phyloP scores from a whole-genome alignment of 2,113 vertebrate genomes.

The Craseonycteris thonglongyai region DNA sequence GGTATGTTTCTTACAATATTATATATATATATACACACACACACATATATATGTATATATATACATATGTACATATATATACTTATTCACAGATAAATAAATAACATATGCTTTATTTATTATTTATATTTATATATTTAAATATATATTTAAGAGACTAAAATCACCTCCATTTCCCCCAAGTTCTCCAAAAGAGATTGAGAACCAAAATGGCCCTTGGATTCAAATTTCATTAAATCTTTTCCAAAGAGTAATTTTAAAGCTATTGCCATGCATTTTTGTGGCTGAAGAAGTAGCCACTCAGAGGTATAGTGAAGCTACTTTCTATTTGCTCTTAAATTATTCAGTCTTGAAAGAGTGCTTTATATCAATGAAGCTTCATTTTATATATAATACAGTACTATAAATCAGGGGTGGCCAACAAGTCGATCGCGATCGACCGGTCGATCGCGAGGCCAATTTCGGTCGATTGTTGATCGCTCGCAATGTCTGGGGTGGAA shows the following conservation, averaged over 20 bases:
- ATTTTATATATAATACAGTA: neutral
- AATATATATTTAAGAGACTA: neutral
- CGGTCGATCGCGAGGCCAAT: too few species aligned
- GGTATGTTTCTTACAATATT: neutral
- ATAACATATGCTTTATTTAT: neutral
- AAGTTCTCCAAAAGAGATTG: neutral
- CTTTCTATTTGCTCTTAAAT: neutral
- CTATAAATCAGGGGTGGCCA: too few species aligned
- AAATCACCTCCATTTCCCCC: neutral
- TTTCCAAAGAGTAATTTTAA: neutral
- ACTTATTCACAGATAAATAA: neutral
- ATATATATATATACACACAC: neutral
- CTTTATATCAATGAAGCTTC: neutral
- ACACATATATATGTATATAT: neutral
- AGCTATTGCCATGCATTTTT: neutral
- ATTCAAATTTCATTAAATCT: neutral
- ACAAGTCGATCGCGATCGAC: too few species aligned
- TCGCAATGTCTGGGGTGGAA: too few species aligned
- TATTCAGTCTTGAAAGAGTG: neutral
- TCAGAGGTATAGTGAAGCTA: neutral
- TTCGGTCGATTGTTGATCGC: too few species aligned
- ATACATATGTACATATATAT: neutral
- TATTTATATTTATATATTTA: neutral
- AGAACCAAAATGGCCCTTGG: neutral
- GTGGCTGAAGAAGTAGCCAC: neutral